Base-by-base conservation (phyloP, 2,797 vertebrate genomes). In the Jordanella pulchra region DNA sequence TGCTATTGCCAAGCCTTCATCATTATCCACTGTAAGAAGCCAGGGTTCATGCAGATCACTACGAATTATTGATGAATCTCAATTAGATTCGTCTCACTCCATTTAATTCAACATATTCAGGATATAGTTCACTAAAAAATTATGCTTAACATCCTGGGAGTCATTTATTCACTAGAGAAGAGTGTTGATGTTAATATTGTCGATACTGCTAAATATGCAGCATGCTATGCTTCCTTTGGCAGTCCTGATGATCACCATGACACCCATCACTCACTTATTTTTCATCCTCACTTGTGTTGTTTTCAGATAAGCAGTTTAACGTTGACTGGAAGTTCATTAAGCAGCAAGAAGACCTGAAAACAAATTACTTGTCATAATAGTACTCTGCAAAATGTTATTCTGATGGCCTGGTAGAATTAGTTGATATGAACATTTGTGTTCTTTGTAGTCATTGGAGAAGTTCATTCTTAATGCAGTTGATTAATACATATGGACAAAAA, bases 21-120 rank as follows among this genome's bases (percentile, higher is more conserved):
- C 84, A 81, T 86, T 85, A 86, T 69, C 82, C 48, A 73, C 81
- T 85, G 82, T 75, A 82, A 89, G 84, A 81, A 75, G 82, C 73
- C 50, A 17, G 17, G 80, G 86, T 84, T 88, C 83, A 71, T 73
- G 73, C 45, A 84, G 82, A 90, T 87, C 87, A 81, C 76, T 72
- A 65, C 87, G 77, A 90, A 86, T 83, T 89, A 88, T 86, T 88
- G 86, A 90, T 91, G 81, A 81, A 86, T 82, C 82, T 87, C 88
- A 82, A 87, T 90, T 88, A 88, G 71, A 90, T 88, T 75, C 0
- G 85, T 79, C 82, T 88, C 84, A 76, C 78, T 85, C 83, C 74
- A 88, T 92, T 89, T 89, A 84, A 86, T 83, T 77, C 76, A 71
- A 81, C 76, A 89, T 79, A 85, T 85, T 79, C 75, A 74, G 61